Base-by-base conservation (phyloP, 2,888 invertebrate genomes). In the Limnephilus auricula region DNA sequence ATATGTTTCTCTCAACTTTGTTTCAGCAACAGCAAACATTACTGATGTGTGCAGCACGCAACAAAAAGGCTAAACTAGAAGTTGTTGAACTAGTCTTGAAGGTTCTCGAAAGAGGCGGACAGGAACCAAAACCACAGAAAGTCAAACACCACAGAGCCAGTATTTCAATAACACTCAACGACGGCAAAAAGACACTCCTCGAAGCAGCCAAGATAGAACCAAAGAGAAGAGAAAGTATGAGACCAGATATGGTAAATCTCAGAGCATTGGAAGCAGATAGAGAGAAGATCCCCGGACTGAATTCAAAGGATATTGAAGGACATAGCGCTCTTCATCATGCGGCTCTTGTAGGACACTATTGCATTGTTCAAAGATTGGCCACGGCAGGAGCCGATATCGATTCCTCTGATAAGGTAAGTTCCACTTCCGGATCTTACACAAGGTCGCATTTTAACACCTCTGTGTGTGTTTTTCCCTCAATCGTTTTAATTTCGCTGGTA, bases 311-410 rank as follows among this genome's bases (percentile, higher is more conserved):
- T 94, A 96, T 96, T 92, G 97, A 97, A 40, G 97, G 97, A 0
- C 97, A 97, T 94, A 97, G 97, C 3, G 97, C 98, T 0, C 96
- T 98, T 15, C 98, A 98, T 93, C 96, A 98, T 92, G 98, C 98
- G 0, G 97, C 98, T 0, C 96, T 97, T 86, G 97, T 97, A 50
- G 98, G 98, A 0, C 97, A 98, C 94, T 95, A 96, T 0, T 95
- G 96, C 34, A 96, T 97, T 31, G 97, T 97, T 4, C 96, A 96
- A 87, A 95, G 97, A 84, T 95, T 98, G 37, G 95, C 98, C n/a
- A 96, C 97, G 88, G 95, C 96, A 91, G 97, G 97, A 9, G 97
- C 97, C 25, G 96, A 97, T 92, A 95, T 97, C 45, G 97, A 97
- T 93, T 96, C 96, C 90, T 96, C 96, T 92, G 97, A 98, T 94